Conservation (phyloP, 1,140 invertebrate genomes). For the Pteromalus puparum region DNA sequence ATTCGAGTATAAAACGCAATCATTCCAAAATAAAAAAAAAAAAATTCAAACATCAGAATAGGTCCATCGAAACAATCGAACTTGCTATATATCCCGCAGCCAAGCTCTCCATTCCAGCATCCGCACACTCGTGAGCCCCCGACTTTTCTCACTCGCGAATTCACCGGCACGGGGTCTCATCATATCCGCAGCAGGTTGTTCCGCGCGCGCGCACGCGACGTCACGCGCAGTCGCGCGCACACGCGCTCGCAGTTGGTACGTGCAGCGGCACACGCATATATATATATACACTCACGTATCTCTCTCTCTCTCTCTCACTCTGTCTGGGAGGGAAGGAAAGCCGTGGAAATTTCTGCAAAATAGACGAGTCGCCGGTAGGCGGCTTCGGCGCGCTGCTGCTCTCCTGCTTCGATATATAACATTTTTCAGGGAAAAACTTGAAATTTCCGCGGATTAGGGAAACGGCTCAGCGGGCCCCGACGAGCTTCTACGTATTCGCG, state of each 20-base stretch:
- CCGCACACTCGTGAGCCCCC: too few relatives aligned
- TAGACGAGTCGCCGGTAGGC: conserved; percentile 63
- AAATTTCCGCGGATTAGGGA: conserved; percentile 70
- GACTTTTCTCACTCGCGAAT: neutral
- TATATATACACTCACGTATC: neutral
- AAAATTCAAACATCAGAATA: too few relatives aligned
- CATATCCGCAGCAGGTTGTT: neutral
- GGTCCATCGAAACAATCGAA: too few relatives aligned
- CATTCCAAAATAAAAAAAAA: too few relatives aligned
- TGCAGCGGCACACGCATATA: neutral
- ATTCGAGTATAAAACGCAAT: too few relatives aligned
- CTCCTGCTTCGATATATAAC: conserved; percentile 74
- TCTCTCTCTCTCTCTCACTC: neutral
- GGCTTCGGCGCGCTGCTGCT: conserved; percentile 68
- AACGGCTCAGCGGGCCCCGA: conserved; percentile 49
- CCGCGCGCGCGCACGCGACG: too few relatives aligned
- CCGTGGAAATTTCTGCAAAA: conserved; percentile 61
- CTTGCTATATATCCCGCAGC: too few relatives aligned
- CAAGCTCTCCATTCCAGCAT: too few relatives aligned
- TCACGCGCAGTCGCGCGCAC: neutral
- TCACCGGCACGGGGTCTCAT: neutral
- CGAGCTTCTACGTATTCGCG: neutral
- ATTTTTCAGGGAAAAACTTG: conserved; percentile 74
- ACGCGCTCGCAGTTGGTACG: too few relatives aligned
- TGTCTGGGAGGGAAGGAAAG: conserved; percentile 37